Conservation (phyloP, 2,888 invertebrate genomes). For the Rhaphigaster nebulosa region DNA sequence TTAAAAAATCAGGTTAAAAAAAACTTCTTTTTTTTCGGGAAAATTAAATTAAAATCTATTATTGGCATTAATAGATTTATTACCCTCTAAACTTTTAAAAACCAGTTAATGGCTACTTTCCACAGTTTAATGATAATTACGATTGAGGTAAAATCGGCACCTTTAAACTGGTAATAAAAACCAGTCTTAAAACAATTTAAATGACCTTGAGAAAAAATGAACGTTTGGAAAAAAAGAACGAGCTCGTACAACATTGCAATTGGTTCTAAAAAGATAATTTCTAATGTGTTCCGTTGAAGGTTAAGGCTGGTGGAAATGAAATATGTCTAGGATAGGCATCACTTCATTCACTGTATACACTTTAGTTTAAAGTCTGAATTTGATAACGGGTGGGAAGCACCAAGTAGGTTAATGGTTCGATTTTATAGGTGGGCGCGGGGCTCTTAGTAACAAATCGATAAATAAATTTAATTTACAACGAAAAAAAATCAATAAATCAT, state of each 20-base stretch:
- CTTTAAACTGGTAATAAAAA: background rate
- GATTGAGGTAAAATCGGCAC: too few relatives aligned
- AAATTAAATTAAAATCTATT: too few relatives aligned
- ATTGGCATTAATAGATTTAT: too few relatives aligned
- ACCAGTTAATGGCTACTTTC: too few relatives aligned
- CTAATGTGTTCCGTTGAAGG: background rate
- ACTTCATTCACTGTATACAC: background rate
- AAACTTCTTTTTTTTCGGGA: too few relatives aligned
- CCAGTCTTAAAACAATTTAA: background rate
- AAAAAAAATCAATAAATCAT: background rate
- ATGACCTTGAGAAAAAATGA: background rate
- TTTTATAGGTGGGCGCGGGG: background rate
- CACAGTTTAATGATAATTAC: too few relatives aligned
- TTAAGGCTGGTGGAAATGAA: background rate
- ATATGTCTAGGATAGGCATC: background rate
- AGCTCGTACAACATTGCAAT: background rate
- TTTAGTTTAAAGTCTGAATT: background rate
- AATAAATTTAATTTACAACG: background rate
- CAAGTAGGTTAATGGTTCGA: background rate
- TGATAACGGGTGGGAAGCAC: background rate
- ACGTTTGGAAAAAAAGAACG: background rate
- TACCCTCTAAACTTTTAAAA: too few relatives aligned
- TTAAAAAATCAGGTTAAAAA: too few relatives aligned
- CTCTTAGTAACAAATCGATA: background rate
- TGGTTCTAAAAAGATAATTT: constrained; percentile 17